A percentile compares a stretch with the other conserved stretches of the same genome.
Evolutionary conservation across 2,888 invertebrate genomes (phyloP).

Genomic region (Gastracanthus pulcherrimus): DNA sequence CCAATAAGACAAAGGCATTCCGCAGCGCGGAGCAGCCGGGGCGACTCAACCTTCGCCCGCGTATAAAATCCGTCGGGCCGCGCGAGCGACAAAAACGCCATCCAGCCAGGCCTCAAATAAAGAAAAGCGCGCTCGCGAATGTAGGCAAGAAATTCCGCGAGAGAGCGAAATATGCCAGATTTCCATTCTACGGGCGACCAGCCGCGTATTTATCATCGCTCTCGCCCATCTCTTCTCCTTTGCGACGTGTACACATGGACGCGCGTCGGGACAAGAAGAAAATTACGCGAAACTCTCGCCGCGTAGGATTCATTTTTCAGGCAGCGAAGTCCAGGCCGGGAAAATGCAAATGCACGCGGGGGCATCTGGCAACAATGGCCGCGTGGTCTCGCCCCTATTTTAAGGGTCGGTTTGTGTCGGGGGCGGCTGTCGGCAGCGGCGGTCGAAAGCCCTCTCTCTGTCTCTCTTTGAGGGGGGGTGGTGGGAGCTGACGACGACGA

Average conservation of each 20-base stretch:
- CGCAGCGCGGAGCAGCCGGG: not conserved
- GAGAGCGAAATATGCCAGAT: conserved; percentile 52
- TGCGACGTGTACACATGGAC: not conserved
- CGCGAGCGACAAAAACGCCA: not conserved
- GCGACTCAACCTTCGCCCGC: not conserved
- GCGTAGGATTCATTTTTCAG: conserved; percentile 73
- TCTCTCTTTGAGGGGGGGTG: conserved; percentile 44
- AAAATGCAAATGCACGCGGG: conserved; percentile 74
- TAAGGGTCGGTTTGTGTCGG: conserved; percentile 73
- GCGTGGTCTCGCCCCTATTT: conserved; percentile 74
- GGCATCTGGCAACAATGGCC: conserved; percentile 78
- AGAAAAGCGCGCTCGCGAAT: not conserved
- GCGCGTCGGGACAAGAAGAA: not conserved
- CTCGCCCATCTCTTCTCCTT: not conserved
- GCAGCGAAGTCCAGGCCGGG: conserved; percentile 59
- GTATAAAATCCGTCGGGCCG: conserved; percentile 17
- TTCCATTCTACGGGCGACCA: conserved; percentile 39
- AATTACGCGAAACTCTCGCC: conserved; percentile 7
- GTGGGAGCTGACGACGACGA: conserved; percentile 24
- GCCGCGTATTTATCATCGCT: conserved; percentile 50
- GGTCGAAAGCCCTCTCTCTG: conserved; percentile 66
- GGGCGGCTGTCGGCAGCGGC: conserved; percentile 59
- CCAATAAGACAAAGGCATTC: conserved; percentile 40
- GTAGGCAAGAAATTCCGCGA: conserved; percentile 13
- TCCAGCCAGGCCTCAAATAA: not conserved